Percentiles rank a stretch among this genome's conserved stretches.
Evolutionary conservation across 2,113 vertebrate genomes (phyloP).

Genomic region (Murina feae): DNA sequence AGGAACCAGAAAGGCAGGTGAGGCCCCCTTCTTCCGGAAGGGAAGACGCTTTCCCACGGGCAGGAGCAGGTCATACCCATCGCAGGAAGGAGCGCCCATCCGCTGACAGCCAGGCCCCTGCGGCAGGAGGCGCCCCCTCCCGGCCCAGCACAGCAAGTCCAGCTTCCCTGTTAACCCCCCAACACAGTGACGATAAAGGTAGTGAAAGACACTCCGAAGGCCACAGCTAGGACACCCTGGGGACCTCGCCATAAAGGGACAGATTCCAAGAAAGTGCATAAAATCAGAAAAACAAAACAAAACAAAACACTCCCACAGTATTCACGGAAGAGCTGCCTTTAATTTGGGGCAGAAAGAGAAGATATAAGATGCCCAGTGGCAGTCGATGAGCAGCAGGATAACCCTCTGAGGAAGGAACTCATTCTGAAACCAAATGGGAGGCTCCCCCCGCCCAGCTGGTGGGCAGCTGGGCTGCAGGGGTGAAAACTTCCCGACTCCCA

Average conservation of each 20-base stretch:
- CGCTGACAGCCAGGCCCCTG: neutral
- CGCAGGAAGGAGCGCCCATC: neutral
- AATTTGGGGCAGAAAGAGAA: neutral
- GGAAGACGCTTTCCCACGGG: neutral
- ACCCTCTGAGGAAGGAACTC: rapidly evolving
- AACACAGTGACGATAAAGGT: neutral
- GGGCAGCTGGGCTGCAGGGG: neutral
- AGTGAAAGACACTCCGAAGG: neutral
- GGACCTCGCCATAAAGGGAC: neutral
- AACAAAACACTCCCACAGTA: neutral
- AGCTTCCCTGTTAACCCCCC: neutral
- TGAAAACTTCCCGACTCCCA: neutral
- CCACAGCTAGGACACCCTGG: neutral
- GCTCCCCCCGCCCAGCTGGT: neutral
- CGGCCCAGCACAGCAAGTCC: neutral
- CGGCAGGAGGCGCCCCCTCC: neutral
- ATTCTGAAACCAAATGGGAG: neutral
- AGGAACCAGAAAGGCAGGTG: slow-evolving; percentile 2
- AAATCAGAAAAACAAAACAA: neutral
- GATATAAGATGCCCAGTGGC: neutral
- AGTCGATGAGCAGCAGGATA: neutral
- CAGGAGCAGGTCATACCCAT: rapidly evolving
- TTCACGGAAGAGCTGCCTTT: neutral
- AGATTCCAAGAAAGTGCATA: neutral
- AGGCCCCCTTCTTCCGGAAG: neutral